Evolutionary conservation across 2,888 invertebrate species (phyloP), one percentile per base, ranked within the genome.

Genomic region (Agrotis ipsilon): DNA sequence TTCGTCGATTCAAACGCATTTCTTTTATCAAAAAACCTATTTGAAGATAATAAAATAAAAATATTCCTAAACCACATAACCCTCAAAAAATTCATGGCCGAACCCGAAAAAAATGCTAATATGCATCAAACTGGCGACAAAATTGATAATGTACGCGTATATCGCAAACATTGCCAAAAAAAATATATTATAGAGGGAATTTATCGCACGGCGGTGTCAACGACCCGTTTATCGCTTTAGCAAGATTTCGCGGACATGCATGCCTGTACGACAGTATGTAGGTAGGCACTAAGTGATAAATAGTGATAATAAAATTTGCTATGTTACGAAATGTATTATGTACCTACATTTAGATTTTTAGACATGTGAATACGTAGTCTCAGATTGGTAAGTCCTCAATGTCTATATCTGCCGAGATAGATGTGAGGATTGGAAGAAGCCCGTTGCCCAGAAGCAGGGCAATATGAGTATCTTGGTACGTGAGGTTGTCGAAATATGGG

Each of bases 191-290:
- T 66, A 84, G 81, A 88, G 87, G 85, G 86, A 88, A 92, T 91
- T 88, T 93, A 83, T 93, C 94, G 93, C 92, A 63, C 52, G 78
- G 54, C 81, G 73, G 81, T 86, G 93, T 95, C 94, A 93, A 92
- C 85, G 94, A 93, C 91, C 94, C 87, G 84, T 88, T 94, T 95
- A 95, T 94, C 94, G 91, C 83, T 89, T 92, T 88, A 86, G 89
- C 89, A 86, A 92, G 89, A 91, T 92, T 94, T 92, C 81, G 84
- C 84, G 89, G 88, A 88, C 89, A 87, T 89, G 88, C 89, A 89
- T 82, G 87, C 84, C 82, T 82, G 82, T 74, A 72, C 68, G 68
- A 81, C 72, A 83, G 83, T 83, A 80, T 75, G 66, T 75, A 72
- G 74, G 68, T 68, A 79, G 73, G 75, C 80, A 81, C 73, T 67